These are phyloP conservation scores for Drosophila prosaltans DNA, from an alignment of 1,140 invertebrate species.

Conservation along the genomic window DNA sequence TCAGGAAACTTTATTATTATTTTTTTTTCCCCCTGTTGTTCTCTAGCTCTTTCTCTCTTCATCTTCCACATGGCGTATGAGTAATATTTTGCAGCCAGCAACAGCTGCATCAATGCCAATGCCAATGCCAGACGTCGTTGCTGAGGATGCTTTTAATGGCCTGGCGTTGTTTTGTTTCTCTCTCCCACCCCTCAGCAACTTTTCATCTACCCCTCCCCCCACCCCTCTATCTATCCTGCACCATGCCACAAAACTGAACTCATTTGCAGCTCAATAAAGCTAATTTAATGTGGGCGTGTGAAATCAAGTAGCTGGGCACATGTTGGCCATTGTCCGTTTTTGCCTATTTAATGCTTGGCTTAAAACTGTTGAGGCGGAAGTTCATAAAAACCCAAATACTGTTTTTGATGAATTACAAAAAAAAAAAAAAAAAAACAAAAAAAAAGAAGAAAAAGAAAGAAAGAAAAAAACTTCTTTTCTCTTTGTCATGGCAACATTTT, in stretches of 20 bases:
- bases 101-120: conserved; percentile 62
- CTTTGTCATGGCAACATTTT: background rate
- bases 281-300: conserved; percentile 52
- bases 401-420: too few relatives aligned
- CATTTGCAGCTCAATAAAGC: conserved; percentile 49
- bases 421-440: too few relatives aligned
- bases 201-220: background rate
- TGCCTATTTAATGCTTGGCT: conserved; percentile 11
- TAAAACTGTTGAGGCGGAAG: conserved; percentile 8
- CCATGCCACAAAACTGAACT: background rate
- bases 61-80: conserved; percentile 46
- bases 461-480: too few relatives aligned
- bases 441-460: too few relatives aligned
- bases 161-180: conserved; percentile 22
- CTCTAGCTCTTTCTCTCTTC: background rate
- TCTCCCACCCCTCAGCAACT: conserved; percentile 15
- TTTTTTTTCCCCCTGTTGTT: background rate
- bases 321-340: conserved; percentile 6
- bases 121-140: conserved; percentile 35
- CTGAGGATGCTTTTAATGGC: conserved; percentile 51
- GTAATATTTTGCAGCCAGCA: conserved; percentile 46
- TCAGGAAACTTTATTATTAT: conserved; percentile 8
- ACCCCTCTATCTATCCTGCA: background rate
- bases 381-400: background rate
- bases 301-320: conserved; percentile 37